A percentile compares a stretch with the other conserved stretches of the same genome.
Conservation (phyloP, 2,113 vertebrate genomes). For the Barnardius zonarius region DNA sequence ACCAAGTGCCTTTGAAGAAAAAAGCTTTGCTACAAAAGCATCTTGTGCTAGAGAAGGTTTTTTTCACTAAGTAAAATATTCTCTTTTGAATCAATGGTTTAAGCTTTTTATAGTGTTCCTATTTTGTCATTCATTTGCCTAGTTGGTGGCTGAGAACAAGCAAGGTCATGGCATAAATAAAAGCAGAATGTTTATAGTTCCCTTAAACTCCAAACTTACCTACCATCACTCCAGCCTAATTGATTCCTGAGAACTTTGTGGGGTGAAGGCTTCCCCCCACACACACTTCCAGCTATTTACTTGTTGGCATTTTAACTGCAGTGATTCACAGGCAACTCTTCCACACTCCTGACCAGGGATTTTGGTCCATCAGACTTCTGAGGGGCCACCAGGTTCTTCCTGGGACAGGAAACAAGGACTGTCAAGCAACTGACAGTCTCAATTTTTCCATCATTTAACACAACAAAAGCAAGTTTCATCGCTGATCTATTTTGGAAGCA, state of each 20-base stretch:
- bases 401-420: not conserved
- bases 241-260: not conserved
- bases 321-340: not conserved
- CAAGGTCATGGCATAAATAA: not conserved
- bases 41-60: not conserved
- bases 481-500: slow-evolving; percentile 2
- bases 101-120: not conserved
- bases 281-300: not conserved
- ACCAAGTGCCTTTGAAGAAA: not conserved
- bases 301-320: not conserved
- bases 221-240: not conserved
- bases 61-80: not conserved
- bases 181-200: not conserved
- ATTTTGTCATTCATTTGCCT: not conserved
- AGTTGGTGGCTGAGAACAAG: not conserved
- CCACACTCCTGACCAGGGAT: not conserved
- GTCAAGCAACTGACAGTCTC: not conserved
- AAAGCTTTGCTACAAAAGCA: not conserved
- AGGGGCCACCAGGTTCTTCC: not conserved
- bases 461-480: not conserved
- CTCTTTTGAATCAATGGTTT: not conserved
- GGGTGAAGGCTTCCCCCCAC: not conserved
- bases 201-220: not conserved
- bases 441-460: not conserved
- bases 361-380: not conserved